phyloP scores from a whole-genome alignment of 2,888 invertebrate species.

The Seira sanloemensis region DNA sequence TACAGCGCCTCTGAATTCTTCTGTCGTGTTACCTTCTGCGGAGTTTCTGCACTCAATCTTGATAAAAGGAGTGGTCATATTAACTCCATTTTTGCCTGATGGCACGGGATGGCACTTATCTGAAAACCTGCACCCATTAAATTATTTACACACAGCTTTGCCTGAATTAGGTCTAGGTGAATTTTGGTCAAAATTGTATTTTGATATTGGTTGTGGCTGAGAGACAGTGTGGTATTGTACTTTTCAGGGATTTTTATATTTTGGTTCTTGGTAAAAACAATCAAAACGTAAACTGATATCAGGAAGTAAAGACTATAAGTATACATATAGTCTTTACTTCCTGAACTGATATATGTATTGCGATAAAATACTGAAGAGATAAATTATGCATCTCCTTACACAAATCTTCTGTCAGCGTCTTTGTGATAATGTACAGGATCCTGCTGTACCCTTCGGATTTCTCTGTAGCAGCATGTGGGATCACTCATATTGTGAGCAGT shows the following conservation, averaged over 20 bases:
- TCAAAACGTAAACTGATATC: too few relatives aligned
- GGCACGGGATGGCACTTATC: constrained; percentile 54
- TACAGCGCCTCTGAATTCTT: constrained; percentile 57
- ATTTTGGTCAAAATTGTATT: too few relatives aligned
- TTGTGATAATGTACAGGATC: constrained; percentile 64
- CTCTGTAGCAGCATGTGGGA: constrained; percentile 67
- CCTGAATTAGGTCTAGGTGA: too few relatives aligned
- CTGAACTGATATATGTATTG: background rate
- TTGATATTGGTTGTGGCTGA: too few relatives aligned
- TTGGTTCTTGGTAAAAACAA: background rate
- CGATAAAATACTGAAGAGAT: background rate
- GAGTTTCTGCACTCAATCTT: constrained; percentile 65
- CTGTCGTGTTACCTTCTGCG: constrained; percentile 47
- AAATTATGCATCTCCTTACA: constrained; percentile 43
- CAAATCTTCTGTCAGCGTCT: constrained; percentile 68
- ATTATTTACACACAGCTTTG: too few relatives aligned
- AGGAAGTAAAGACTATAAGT: too few relatives aligned
- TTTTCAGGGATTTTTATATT: background rate
- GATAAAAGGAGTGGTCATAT: constrained; percentile 55
- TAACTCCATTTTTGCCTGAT: constrained; percentile 9
- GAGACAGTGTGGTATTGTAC: background rate
- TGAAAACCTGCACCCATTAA: constrained; percentile 40
- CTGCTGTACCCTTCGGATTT: constrained; percentile 60
- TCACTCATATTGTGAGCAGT: constrained; percentile 58
- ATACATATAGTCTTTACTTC: background rate